Evolutionary conservation across 2,888 invertebrate genomes (phyloP), one percentile per base, ranked within the genome.

Genomic region (Tipula vernalis): DNA sequence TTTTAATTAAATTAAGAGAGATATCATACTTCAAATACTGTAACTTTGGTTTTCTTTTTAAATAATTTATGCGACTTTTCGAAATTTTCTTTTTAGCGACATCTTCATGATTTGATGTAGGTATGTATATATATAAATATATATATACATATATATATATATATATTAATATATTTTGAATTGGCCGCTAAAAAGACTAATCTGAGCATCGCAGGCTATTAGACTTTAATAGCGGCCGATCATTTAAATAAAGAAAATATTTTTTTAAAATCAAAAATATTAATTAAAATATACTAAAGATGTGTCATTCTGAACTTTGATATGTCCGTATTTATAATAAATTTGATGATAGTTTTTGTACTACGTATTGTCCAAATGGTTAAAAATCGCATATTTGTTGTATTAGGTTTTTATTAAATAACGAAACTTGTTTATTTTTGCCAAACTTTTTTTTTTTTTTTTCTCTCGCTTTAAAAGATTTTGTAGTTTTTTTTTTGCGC

Each of bases 291-390:
- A 71, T 28, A n/a, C 28, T 71, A 71, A 71, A 18, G 71, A 71
- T 18, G 57, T 18, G 1, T 71, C 71, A 71, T 71, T 71, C 28
- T 71, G 71, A 71, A 71, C 71, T 18, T 71, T 71, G 71, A 71
- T 71, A 71, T 71, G 71, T 71, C 71, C 71, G 28, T 71, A 71
- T 71, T 71, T 71, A 71, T 71, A 51, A 51, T 51, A 71, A 71
- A 71, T 71, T 71, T 71, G 71, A 71, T 71, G 71, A 71, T 71
- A 71, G 71, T 71, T 71, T 71, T 71, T 71, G 71, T 71, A 71
- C 71, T 71, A 71, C 28, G 6, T 71, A 71, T 71, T 71, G 28
- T 71, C 71, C 71, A 71, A 71, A 71, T 71, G 6, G 71, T 71
- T 71, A 71, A 71, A 71, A 71, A 71, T 71, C 71, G 71, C 71